phyloP scores from a whole-genome alignment of 2,797 vertebrate species.

The Pelodytes ibericus region DNA sequence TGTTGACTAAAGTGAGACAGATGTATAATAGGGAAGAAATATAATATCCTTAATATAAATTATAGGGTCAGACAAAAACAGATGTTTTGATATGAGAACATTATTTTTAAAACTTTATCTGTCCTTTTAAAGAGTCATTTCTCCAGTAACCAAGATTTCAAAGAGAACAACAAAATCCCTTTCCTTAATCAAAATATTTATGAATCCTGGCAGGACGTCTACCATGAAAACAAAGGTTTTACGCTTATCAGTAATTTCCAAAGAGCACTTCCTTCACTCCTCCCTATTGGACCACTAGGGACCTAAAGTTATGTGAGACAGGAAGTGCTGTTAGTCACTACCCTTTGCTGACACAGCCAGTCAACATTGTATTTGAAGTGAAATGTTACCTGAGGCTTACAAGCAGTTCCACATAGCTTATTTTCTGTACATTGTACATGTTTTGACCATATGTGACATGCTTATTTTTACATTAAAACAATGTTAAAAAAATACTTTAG shows the following conservation, averaged over 20 bases:
- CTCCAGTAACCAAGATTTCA: neutral
- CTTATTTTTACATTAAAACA: no score
- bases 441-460: no score
- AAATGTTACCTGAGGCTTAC: no score
- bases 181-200: constrained; percentile 26
- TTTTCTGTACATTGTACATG: no score
- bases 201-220: constrained; percentile 12
- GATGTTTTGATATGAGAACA: neutral
- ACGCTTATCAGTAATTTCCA: constrained; percentile 25
- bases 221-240: constrained; percentile 35
- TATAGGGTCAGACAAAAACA: neutral
- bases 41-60: neutral
- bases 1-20: neutral
- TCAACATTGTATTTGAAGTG: neutral
- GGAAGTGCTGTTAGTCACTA: constrained; percentile 37
- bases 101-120: neutral
- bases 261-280: constrained; percentile 40
- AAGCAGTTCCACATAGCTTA: no score
- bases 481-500: no score
- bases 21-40: neutral
- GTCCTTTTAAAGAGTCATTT: neutral
- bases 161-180: neutral
- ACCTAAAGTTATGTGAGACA: constrained; percentile 26
- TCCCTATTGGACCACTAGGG: constrained; percentile 42
- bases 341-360: constrained; percentile 14